phyloP scores from a whole-genome alignment of 2,113 vertebrate genomes.

The zebrafish (Danio rerio) region GRCz12tu NC_133200.1:12390001-12390500 shows the following conservation, averaged over 20 bases:
- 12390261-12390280: neutral
- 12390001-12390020: constrained; percentile 13
- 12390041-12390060: constrained; percentile 8
- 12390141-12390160: constrained; percentile 27
- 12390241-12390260: constrained; percentile 34
- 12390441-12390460: too few relatives aligned
- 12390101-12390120: constrained; percentile 40
- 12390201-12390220: constrained; percentile 6
- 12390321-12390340: neutral
- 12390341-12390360: neutral
- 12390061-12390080: constrained; percentile 46
- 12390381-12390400: too few relatives aligned
- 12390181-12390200: constrained; percentile 40
- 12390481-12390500: too few relatives aligned
- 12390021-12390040: neutral
- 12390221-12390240: constrained; percentile 31
- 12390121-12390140: constrained; percentile 37
- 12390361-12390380: too few relatives aligned
- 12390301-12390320: neutral
- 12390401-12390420: too few relatives aligned
- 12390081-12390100: constrained; percentile 14
- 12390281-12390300: neutral
- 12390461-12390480: too few relatives aligned
- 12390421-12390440: too few relatives aligned
- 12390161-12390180: neutral